Percentiles rank a stretch among this genome's conserved stretches.
Conservation (phyloP, 1,140 invertebrate genomes). For the Drosophila sechellia region DNA sequence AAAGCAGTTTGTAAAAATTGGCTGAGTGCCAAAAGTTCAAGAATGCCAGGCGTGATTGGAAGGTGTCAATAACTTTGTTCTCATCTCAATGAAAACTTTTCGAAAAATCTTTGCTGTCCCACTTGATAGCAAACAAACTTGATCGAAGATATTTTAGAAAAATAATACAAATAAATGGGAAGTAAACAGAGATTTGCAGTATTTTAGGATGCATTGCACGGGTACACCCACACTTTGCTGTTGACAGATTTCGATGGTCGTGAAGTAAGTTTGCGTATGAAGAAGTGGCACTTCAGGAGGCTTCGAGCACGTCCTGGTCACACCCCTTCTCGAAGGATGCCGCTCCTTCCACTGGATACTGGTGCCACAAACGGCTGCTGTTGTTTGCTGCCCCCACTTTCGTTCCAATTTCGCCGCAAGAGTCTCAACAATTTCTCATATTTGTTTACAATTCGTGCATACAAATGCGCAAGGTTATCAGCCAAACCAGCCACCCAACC, state of each 20-base stretch:
- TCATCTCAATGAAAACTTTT: too few species aligned
- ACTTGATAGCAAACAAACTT: not conserved
- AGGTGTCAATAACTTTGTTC: not conserved
- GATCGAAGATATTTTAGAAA: constrained; percentile 9
- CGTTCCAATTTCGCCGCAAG: constrained; percentile 40
- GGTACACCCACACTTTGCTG: constrained; percentile 22
- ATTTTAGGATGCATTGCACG: constrained; percentile 26
- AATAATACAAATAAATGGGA: constrained; percentile 22
- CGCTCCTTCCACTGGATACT: not conserved
- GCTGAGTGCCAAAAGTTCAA: too few species aligned
- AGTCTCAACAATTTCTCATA: constrained; percentile 65
- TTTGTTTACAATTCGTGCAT: constrained; percentile 76
- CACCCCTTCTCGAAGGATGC: constrained; percentile 5
- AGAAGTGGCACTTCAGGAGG: constrained; percentile 47
- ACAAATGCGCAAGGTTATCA: constrained; percentile 64
- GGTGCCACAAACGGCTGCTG: constrained; percentile 17
- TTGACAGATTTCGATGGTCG: constrained; percentile 37
- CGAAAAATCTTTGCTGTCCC: not conserved
- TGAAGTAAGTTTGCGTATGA: constrained; percentile 50
- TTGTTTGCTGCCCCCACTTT: constrained; percentile 23
- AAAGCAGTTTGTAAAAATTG: not conserved
- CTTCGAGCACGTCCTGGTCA: constrained; percentile 15
- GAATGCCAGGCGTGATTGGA: too few species aligned
- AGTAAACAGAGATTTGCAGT: constrained; percentile 6
- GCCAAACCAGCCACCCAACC: constrained; percentile 7